Base-by-base conservation (phyloP, 2,797 vertebrate species). In the Tangara arthus region DNA sequence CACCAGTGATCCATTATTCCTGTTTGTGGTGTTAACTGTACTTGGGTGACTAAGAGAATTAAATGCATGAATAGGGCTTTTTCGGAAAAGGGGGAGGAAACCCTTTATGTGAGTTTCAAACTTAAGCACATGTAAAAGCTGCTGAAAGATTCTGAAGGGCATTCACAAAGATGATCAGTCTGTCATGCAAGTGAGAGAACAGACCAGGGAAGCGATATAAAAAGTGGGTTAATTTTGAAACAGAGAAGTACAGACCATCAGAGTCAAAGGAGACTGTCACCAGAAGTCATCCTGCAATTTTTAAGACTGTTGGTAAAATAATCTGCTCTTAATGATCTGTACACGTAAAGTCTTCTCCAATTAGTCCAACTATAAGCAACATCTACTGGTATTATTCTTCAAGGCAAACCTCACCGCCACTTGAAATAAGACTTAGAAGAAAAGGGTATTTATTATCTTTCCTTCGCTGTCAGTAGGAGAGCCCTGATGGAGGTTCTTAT, bases 351-450 rank as follows among this genome's bases (percentile, higher is more conserved):
- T 32, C n/a, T 59, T 44, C 71, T 59, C 35, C 93, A 93, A 71
- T 92, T 93, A 93, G 68, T 56, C 49, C 47, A 94, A 84, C 78
- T 95, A 92, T 80, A 96, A 94, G 60, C 65, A 90, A 76, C 7
- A 34, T 65, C 69, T 44, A 53, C 17, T 52, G 41, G 37, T 82
- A 55, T 73, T 72, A 88, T 90, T 59, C 60, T 96, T 95, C 91
- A 75, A 87, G 90, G 71, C 53, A 96, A 94, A 87, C 44, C 34
- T 92, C 52, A 89, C 26, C 92, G 80, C 46, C 83, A 88, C 55
- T 91, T 90, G 37, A 87, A 95, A 94, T 88, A 65, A 75, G 76
- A 91, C 71, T 81, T 56, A 53, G 65, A 96, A 87, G 76, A 80
- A 73, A 56, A 87, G n/a, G 30, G 57, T 87, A 22, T 60, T 80